phyloP scores from a whole-genome alignment of 2,113 vertebrate genomes.

The Crotalus viridis region DNA sequence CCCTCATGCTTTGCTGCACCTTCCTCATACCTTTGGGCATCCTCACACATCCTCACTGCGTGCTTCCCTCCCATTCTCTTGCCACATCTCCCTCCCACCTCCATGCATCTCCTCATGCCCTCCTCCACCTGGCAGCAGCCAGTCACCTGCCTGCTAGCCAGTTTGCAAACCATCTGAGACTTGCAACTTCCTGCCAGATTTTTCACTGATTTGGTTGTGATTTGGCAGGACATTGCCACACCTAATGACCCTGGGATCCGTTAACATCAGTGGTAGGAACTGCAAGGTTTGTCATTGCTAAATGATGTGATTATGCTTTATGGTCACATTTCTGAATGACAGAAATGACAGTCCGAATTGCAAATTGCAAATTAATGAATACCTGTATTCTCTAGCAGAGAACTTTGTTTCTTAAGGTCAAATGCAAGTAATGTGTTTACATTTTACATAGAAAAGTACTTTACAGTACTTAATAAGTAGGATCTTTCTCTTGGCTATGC shows the following conservation, averaged over 20 bases:
- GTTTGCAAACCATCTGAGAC: neutral
- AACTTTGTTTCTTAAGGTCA: neutral
- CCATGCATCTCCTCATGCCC: neutral
- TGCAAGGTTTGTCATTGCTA: neutral
- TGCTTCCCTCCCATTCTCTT: neutral
- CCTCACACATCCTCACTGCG: neutral
- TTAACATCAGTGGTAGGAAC: neutral
- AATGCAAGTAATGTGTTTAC: neutral
- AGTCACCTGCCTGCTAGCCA: neutral
- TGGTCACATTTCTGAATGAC: neutral
- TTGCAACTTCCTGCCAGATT: neutral
- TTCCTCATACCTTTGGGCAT: neutral
- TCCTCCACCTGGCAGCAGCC: neutral
- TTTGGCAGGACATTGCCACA: neutral
- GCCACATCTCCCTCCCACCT: neutral
- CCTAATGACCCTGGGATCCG: neutral
- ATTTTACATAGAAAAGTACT: neutral
- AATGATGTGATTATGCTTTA: neutral
- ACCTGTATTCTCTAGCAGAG: neutral
- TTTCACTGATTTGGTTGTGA: neutral
- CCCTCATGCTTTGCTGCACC: neutral
- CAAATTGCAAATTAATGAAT: neutral
- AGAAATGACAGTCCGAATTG: neutral
- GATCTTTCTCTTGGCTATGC: neutral
- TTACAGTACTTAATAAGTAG: neutral